Percentiles rank a stretch among this genome's conserved stretches.
Evolutionary conservation across 2,113 vertebrate species (phyloP).

Genomic region (Odontophorus gujanensis): DNA sequence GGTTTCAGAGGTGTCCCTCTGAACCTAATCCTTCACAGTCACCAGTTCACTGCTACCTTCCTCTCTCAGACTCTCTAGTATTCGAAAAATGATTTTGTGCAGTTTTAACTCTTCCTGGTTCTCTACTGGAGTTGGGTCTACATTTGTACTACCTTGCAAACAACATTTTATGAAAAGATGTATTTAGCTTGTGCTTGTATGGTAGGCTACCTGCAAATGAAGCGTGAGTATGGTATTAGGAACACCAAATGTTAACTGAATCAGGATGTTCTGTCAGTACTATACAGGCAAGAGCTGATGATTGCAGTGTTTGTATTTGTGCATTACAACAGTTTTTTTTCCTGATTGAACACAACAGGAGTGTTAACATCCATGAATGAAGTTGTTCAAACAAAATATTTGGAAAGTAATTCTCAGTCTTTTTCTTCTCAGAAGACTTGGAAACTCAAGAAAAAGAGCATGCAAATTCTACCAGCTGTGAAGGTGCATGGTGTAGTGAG

Average conservation of each 20-base stretch:
- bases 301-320: neutral
- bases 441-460: constrained; percentile 74
- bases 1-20: neutral
- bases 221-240: neutral
- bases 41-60: neutral
- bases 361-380: neutral
- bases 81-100: neutral
- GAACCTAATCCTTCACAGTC: neutral
- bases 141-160: neutral
- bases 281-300: neutral
- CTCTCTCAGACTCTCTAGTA: neutral
- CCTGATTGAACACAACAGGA: neutral
- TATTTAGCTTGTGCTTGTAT: neutral
- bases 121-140: neutral
- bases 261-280: neutral
- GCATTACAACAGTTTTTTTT: neutral
- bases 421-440: constrained; percentile 76
- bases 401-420: neutral
- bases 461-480: constrained; percentile 43
- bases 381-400: neutral
- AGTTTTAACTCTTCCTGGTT: neutral
- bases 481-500: constrained; percentile 42
- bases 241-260: neutral
- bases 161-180: neutral
- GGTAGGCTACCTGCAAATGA: neutral